Conservation (phyloP, 2,888 invertebrate species). For the Notodonta dromedarius region DNA sequence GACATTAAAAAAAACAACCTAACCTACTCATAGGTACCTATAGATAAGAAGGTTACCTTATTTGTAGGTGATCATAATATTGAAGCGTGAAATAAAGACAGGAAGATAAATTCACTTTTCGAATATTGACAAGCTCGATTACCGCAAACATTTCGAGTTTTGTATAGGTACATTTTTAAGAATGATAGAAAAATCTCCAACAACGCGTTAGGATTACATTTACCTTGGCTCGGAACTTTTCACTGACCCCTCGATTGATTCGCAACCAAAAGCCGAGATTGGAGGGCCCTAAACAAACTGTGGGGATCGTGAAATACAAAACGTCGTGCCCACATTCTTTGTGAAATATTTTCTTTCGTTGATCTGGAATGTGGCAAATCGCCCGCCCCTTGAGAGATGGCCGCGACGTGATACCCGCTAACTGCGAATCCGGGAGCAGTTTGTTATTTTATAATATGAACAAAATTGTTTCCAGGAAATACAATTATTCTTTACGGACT, state of each 20-base stretch:
- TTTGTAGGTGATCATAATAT: too few relatives aligned
- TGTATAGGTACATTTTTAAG: conserved; percentile 1
- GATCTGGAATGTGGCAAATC: conserved; percentile 22
- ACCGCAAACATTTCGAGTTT: too few relatives aligned
- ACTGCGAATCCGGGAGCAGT: conserved; percentile 22
- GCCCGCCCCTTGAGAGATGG: conserved; percentile 17
- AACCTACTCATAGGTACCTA: too few relatives aligned
- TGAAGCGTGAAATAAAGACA: too few relatives aligned
- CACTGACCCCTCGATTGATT: conserved; percentile 35
- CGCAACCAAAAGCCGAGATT: conserved; percentile 38
- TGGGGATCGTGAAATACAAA: conserved; percentile 37
- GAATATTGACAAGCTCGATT: too few relatives aligned
- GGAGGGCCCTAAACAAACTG: conserved; percentile 48
- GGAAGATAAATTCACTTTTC: too few relatives aligned
- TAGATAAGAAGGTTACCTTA: too few relatives aligned
- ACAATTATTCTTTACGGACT: background rate
- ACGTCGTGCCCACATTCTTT: conserved; percentile 35
- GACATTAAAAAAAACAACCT: too few relatives aligned
- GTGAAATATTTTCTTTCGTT: conserved; percentile 36
- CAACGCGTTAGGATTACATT: conserved; percentile 29
- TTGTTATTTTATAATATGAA: conserved; percentile 21
- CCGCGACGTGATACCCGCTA: conserved; percentile 27
- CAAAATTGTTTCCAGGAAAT: conserved; percentile 3
- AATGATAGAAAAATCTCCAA: conserved; percentile 29
- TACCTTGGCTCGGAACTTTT: conserved; percentile 23